A percentile compares a stretch with the other conserved stretches of the same genome.
phyloP scores from a whole-genome alignment of 2,797 vertebrate genomes.

The Gadopsis marmoratus region DNA sequence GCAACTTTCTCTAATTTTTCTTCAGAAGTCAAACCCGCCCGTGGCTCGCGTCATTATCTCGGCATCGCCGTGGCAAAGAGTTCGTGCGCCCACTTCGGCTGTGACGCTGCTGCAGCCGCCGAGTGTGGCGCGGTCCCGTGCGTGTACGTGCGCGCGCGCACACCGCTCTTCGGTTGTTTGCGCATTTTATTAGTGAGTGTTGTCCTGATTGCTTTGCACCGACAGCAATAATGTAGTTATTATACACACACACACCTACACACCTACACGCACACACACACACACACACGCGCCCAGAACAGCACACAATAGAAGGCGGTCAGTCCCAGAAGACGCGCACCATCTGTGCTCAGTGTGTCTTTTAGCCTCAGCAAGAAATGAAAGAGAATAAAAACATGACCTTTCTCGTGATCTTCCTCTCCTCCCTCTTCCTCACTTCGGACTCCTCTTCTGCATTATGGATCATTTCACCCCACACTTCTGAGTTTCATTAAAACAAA shows the following conservation, averaged over 20 bases:
- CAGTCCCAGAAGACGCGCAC: conserved; percentile 45
- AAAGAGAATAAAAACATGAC: conserved; percentile 68
- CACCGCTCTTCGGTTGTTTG: conserved; percentile 38
- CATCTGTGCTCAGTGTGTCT: conserved; percentile 26
- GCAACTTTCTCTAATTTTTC: conserved; percentile 80
- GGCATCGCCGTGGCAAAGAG: conserved; percentile 68
- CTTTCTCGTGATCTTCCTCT: conserved; percentile 44
- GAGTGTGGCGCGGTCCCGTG: conserved; percentile 12
- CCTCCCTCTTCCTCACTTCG: conserved; percentile 32
- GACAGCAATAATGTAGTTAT: conserved; percentile 41
- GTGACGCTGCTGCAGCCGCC: conserved; percentile 46
- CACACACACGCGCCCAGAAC: background rate
- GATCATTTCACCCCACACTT: conserved; percentile 8
- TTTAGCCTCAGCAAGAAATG: conserved; percentile 54
- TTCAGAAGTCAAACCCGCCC: conserved; percentile 82
- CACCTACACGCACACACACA: no score
- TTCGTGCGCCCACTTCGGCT: conserved; percentile 54
- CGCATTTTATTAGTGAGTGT: conserved; percentile 30
- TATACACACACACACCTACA: conserved; percentile 34
- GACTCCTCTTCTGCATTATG: conserved; percentile 30
- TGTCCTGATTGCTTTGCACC: conserved; percentile 39
- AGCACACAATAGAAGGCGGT: conserved; percentile 27
- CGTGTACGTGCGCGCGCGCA: background rate
- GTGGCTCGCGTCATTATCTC: conserved; percentile 80
- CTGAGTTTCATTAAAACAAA: conserved; percentile 7